Evolutionary conservation across 2,888 invertebrate species (phyloP).

Genomic region (Heliconius ismenius): DNA sequence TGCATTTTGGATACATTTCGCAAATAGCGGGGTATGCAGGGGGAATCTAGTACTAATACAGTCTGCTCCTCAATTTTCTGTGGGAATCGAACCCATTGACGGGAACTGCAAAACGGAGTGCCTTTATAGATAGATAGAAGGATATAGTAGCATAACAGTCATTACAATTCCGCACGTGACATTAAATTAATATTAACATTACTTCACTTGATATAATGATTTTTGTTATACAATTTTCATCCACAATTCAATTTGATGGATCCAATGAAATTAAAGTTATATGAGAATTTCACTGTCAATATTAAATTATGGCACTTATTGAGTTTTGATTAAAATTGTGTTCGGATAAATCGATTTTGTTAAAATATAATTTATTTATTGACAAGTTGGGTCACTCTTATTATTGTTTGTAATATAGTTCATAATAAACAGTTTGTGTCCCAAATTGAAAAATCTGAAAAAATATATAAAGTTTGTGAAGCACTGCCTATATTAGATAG

Average conservation of each 20-base stretch:
- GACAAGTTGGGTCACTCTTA: too few relatives aligned
- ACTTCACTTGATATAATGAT: background rate
- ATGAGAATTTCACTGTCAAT: constrained; percentile 31
- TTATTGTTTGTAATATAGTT: too few relatives aligned
- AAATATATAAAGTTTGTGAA: too few relatives aligned
- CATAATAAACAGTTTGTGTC: too few relatives aligned
- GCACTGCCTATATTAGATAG: too few relatives aligned
- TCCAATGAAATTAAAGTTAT: constrained; percentile 27
- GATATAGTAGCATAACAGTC: background rate
- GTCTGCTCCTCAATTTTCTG: too few relatives aligned
- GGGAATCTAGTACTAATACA: background rate
- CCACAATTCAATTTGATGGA: constrained; percentile 30
- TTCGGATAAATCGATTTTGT: constrained; percentile 30
- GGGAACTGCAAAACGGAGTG: background rate
- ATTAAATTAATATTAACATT: constrained; percentile 13
- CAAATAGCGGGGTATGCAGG: background rate
- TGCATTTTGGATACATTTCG: too few relatives aligned
- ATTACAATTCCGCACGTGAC: constrained; percentile 8
- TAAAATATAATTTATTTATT: constrained; percentile 22
- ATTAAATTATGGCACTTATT: constrained; percentile 34
- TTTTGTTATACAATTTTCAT: constrained; percentile 28
- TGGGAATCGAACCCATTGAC: too few relatives aligned
- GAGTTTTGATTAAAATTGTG: constrained; percentile 31
- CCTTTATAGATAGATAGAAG: background rate
- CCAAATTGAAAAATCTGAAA: too few relatives aligned